These are phyloP conservation scores for Phacellophora camtschatica DNA, from an alignment of 30 jellyfish, hydroid and myxozoan genomes.

Conservation along the genomic window DNA sequence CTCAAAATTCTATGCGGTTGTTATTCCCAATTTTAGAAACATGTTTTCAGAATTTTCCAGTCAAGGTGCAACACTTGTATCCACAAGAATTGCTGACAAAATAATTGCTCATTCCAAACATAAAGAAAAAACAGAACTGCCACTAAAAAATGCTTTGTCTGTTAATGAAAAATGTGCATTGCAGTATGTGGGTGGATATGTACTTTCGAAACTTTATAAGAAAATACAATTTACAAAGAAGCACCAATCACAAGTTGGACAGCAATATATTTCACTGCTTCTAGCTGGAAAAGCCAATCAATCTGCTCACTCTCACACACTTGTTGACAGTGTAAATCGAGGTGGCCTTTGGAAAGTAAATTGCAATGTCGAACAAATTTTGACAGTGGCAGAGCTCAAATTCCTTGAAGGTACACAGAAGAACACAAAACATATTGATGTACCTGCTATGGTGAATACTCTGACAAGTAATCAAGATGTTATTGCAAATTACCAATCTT, in stretches of 20 bases:
- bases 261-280: constrained; percentile 3
- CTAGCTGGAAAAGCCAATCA: constrained; percentile 2
- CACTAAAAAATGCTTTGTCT: neutral
- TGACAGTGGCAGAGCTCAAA: constrained; percentile 24
- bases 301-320: neutral
- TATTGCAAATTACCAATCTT: constrained; percentile 2
- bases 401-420: neutral
- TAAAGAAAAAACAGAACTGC: neutral
- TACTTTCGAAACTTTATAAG: neutral
- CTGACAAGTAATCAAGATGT: neutral
- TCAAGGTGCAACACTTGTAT: neutral
- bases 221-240: neutral
- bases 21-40: neutral
- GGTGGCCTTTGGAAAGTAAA: constrained; percentile 26
- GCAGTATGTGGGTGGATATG: neutral
- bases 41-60: neutral
- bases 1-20: no score
- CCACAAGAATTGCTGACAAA: neutral
- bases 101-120: neutral
- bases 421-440: neutral
- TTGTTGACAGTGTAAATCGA: constrained; percentile 30
- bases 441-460: constrained; percentile 5
- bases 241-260: neutral
- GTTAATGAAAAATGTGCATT: neutral
- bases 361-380: neutral